phyloP scores from a whole-genome alignment of 2,113 vertebrate species.

The Ifrita kowaldi region DNA sequence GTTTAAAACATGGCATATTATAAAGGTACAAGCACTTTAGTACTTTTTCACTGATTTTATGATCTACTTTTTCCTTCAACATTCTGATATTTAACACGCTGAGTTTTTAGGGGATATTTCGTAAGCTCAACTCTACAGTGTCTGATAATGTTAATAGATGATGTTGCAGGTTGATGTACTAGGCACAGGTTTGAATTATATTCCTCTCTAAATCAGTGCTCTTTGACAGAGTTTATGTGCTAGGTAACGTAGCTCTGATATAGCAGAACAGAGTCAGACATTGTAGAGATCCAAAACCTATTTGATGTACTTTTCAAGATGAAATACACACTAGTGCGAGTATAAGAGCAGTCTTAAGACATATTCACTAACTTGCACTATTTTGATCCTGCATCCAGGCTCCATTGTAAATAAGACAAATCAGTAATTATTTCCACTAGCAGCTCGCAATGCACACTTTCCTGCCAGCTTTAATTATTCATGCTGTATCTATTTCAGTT shows the following conservation, averaged over 20 bases:
- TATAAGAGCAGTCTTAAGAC: constrained; percentile 6
- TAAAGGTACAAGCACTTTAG: constrained; percentile 14
- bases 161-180: not conserved
- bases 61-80: not conserved
- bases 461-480: constrained; percentile 63
- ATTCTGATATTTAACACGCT: not conserved
- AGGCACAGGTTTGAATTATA: not conserved
- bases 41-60: constrained; percentile 7
- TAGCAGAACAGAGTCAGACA: not conserved
- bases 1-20: constrained; percentile 32
- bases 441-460: constrained; percentile 4
- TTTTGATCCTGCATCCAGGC: not conserved
- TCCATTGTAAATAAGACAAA: constrained; percentile 56
- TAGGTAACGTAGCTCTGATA: not conserved
- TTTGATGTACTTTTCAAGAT: not conserved
- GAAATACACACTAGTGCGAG: not conserved
- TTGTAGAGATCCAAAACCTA: not conserved
- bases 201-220: constrained; percentile 1
- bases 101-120: not conserved
- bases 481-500: constrained; percentile 58
- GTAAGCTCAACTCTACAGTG: not conserved
- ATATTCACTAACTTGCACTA: constrained; percentile 25
- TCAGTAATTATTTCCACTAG: constrained; percentile 50
- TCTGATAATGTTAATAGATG: not conserved
- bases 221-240: not conserved